Base-by-base conservation (phyloP, 2,888 invertebrate genomes). In the Lymantria monacha region DNA sequence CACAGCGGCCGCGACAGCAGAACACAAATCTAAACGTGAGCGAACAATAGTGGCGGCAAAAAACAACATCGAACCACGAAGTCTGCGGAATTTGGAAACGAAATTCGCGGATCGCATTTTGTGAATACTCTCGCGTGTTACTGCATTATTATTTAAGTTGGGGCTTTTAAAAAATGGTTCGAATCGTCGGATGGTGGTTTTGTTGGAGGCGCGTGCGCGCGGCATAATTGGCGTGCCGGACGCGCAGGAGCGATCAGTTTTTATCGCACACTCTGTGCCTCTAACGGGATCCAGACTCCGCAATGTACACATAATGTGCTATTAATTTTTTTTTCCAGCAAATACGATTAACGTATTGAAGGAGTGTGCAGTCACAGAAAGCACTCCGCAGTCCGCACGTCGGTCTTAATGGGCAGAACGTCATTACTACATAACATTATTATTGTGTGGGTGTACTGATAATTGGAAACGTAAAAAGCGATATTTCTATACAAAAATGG, bases 121-220 rank as follows among this genome's bases (percentile, higher is more conserved):
- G 85, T 81, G 83, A 85, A 91, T 91, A 83, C 79, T 83, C 83
- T 90, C 88, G 91, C 91, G 90, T 91, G 91, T 91, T 90, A 87
- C 85, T 87, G 90, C 90, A 90, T 89, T 90, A 90, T 91, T 91
- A 90, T 90, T 89, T 88, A 85, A 84, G 82, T 72, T 81, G 76
- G 77, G 74, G 65, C 80, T 85, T 86, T 88, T 83, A 84, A 81
- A 84, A 87, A 85, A 87, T 86, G 83, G 82, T 76, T 81, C 66
- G 79, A 79, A 83, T 85, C 81, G 82, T 76, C 74, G 72, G 73
- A 65, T 72, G 76, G 71, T 79, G 66, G 70, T 83, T 88, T 87
- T 87, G 88, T 87, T 85, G 83, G 80, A 73, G 87, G 89, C 90
- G 90, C 91, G 91, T 90, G 90, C 90, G 87, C 87, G 54, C 69